These are phyloP conservation scores for Gastrophysa polygoni DNA, from an alignment of 2,888 invertebrate species.

Conservation along the genomic window DNA sequence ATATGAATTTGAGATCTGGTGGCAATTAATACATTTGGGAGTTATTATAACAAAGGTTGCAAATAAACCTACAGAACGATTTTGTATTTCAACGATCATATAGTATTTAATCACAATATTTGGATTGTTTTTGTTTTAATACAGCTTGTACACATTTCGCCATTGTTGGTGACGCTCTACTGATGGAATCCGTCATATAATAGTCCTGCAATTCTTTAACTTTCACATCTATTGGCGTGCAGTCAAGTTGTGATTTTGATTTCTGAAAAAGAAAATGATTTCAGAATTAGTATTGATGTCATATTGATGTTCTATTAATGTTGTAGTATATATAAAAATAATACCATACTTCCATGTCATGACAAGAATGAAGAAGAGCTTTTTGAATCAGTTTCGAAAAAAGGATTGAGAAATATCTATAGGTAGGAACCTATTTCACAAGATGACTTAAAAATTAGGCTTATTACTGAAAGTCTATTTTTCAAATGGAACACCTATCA, in stretches of 20 bases:
- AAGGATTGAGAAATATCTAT: no score
- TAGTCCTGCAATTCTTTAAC: conserved; percentile 82
- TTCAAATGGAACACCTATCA: no score
- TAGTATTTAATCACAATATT: conserved; percentile 39
- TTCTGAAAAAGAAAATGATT: conserved; percentile 56
- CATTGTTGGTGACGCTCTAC: conserved; percentile 97
- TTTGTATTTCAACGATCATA: conserved; percentile 23
- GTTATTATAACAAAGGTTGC: not conserved
- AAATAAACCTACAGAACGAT: conserved; percentile 11
- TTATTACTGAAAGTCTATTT: no score
- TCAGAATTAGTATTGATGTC: no score
- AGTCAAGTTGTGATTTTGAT: conserved; percentile 49
- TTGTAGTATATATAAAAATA: no score
- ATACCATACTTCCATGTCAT: no score
- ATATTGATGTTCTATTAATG: no score
- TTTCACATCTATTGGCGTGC: conserved; percentile 69
- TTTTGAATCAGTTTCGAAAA: no score
- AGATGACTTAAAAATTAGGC: no score
- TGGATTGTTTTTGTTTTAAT: conserved; percentile 69
- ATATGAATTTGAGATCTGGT: no score
- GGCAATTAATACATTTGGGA: not conserved
- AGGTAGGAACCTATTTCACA: no score
- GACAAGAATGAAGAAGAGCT: no score
- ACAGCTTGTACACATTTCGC: conserved; percentile 96
- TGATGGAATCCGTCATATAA: conserved; percentile 96